Evolutionary conservation across 2,113 vertebrate species (phyloP).

Genomic region (Puma concolor): DNA sequence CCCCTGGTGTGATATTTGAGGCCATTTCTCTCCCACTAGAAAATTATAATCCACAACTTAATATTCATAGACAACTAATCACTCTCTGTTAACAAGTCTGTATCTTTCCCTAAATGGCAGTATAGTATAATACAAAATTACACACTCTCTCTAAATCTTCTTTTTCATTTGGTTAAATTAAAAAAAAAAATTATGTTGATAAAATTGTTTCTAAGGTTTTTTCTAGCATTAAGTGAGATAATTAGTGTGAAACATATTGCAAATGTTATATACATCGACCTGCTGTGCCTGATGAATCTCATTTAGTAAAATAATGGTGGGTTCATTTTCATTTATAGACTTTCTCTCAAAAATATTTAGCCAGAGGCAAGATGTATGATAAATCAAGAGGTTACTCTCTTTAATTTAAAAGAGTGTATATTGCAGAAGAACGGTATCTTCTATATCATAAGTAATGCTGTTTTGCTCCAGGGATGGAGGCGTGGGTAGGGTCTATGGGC

Average conservation of each 20-base stretch:
- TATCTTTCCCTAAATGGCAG: background rate
- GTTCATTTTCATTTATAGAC: background rate
- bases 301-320: background rate
- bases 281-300: background rate
- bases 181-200: background rate
- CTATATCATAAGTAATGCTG: background rate
- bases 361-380: background rate
- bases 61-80: background rate
- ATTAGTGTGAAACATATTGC: conserved; percentile 10
- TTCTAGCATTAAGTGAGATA: background rate
- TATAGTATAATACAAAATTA: background rate
- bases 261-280: background rate
- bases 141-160: background rate
- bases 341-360: background rate
- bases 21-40: background rate
- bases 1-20: background rate
- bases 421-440: background rate
- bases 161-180: background rate
- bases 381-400: background rate
- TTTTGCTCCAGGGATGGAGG: background rate
- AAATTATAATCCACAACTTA: background rate
- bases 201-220: background rate
- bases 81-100: background rate
- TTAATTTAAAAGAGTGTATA: background rate
- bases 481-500: background rate